phyloP scores from a whole-genome alignment of 2,888 invertebrate genomes.

The Cremastobaeus sp. region DNA sequence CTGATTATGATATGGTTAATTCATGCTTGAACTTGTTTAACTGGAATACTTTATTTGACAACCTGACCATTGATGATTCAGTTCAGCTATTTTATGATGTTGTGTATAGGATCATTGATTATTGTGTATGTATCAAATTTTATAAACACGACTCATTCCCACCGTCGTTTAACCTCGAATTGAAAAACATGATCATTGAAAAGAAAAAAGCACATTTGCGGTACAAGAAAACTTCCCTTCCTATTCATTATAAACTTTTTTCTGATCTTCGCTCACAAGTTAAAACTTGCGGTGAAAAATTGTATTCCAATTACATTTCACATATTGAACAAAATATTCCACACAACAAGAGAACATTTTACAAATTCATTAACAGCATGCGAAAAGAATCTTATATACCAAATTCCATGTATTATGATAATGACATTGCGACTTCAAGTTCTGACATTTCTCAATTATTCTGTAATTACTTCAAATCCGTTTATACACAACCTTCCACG shows the following conservation, averaged over 20 bases:
- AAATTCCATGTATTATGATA: not conserved
- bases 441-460: not conserved
- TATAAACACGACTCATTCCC: not conserved
- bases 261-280: not conserved
- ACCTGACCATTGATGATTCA: not conserved
- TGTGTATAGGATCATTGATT: not conserved
- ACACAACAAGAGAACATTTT: not conserved
- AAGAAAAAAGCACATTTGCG: not conserved
- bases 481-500: not conserved
- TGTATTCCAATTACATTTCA: not conserved
- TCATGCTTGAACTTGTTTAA: not conserved
- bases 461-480: not conserved
- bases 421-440: not conserved
- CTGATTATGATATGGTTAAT: not conserved
- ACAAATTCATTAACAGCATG: not conserved
- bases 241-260: conserved; percentile 1
- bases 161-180: not conserved
- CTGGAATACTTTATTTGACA: not conserved
- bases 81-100: not conserved
- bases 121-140: not conserved
- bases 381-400: not conserved
- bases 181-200: not conserved
- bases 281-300: not conserved
- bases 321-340: not conserved
- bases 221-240: conserved; percentile 1